These are phyloP conservation scores for Mayetiola destructor DNA, from an alignment of 2,888 invertebrate species.

Conservation along the genomic window DNA sequence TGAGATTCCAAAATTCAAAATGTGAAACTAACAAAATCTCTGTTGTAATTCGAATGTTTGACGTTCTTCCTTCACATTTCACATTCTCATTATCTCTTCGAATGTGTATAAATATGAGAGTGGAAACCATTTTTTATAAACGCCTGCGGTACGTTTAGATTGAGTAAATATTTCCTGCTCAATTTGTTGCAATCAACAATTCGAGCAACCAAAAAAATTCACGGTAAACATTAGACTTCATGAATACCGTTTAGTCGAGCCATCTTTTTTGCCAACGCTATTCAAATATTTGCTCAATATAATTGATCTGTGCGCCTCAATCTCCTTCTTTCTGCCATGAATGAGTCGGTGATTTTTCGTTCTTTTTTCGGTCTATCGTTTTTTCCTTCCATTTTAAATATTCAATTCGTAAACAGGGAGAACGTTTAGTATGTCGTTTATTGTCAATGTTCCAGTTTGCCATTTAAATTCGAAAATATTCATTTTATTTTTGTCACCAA, in stretches of 20 bases:
- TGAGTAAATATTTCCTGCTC: not conserved
- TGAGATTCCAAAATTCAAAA: too few relatives aligned
- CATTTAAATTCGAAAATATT: not conserved
- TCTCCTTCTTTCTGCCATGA: not conserved
- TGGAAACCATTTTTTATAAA: not conserved
- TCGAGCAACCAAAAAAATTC: not conserved
- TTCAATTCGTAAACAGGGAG: not conserved
- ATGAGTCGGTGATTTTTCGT: too few relatives aligned
- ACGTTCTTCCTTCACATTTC: not conserved
- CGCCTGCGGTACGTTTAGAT: not conserved
- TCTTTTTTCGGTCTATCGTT: too few relatives aligned
- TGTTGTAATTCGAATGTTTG: not conserved
- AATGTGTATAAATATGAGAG: not conserved
- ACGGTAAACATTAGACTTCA: not conserved
- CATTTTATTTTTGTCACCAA: not conserved
- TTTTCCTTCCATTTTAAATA: not conserved
- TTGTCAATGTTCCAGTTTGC: not conserved
- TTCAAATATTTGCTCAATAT: constrained; percentile 6
- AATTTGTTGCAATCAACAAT: not conserved
- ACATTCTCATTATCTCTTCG: not conserved
- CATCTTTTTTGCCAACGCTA: too few relatives aligned
- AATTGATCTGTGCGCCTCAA: constrained; percentile 2
- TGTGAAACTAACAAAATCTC: not conserved
- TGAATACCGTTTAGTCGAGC: not conserved
- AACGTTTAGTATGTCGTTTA: constrained; percentile 10